Percentiles rank a stretch among this genome's conserved stretches.
Evolutionary conservation across 2,113 vertebrate species (phyloP).

Genomic region (Paramormyrops kingsleyae): DNA sequence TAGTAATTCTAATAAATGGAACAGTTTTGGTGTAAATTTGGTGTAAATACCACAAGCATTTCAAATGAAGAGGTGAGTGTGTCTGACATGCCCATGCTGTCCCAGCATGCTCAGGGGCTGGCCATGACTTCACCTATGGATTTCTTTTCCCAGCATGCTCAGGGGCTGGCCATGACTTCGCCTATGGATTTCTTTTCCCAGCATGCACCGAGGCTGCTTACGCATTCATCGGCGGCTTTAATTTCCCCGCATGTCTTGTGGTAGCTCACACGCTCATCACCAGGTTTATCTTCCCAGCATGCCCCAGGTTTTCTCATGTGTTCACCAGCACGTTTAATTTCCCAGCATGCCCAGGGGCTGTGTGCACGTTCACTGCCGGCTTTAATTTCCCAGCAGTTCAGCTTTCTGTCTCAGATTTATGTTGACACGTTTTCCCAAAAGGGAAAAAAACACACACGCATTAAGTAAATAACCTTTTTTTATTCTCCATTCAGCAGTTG

Average conservation of each 20-base stretch:
- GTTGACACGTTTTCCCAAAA: constrained; percentile 14
- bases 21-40: background rate
- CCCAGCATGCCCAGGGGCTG: constrained; percentile 1
- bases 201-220: background rate
- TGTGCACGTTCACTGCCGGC: background rate
- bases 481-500: constrained; percentile 6
- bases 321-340: background rate
- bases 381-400: constrained; percentile 17
- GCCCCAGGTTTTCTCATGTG: background rate
- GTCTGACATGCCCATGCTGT: background rate
- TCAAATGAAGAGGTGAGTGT: background rate
- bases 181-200: too few relatives aligned
- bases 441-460: background rate
- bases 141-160: background rate
- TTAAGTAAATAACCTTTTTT: constrained; percentile 19
- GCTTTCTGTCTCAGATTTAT: constrained; percentile 9
- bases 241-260: background rate
- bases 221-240: background rate
- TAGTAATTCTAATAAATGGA: background rate
- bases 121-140: background rate
- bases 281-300: background rate
- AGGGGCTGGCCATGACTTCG: too few relatives aligned
- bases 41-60: background rate
- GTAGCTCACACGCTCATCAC: background rate
- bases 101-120: background rate